phyloP scores from a whole-genome alignment of 64 coral and sea anemone species.

The Trachythela sp. region DNA sequence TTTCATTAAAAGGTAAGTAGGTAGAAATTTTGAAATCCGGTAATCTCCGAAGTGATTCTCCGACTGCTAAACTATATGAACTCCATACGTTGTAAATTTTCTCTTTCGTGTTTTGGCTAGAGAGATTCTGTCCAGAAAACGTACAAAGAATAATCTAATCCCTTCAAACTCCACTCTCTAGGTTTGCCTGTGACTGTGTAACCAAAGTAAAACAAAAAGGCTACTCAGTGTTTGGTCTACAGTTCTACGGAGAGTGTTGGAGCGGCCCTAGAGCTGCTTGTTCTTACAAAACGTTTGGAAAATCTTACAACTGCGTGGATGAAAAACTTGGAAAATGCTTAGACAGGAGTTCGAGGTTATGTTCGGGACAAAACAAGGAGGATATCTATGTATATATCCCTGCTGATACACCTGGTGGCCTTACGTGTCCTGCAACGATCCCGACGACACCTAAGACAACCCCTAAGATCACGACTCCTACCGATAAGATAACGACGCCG shows the following conservation, averaged over 20 bases:
- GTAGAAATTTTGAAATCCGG: not conserved
- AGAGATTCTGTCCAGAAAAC: no score
- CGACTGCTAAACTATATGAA: no score
- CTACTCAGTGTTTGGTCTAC: constrained; percentile 51
- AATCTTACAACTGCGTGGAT: constrained; percentile 6
- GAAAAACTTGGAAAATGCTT: not conserved
- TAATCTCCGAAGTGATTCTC: not conserved
- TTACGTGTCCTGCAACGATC: not conserved
- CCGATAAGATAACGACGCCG: not conserved
- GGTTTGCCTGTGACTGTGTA: constrained; percentile 34
- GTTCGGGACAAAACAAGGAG: not conserved
- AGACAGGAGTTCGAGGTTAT: not conserved
- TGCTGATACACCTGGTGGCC: not conserved
- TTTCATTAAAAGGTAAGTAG: not conserved
- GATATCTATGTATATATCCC: not conserved
- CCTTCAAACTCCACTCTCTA: no score
- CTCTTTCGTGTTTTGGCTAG: no score
- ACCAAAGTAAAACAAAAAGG: constrained; percentile 27
- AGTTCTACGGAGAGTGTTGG: constrained; percentile 76
- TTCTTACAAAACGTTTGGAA: constrained; percentile 46
- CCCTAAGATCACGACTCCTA: not conserved
- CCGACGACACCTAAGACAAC: not conserved
- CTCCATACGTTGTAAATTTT: no score
- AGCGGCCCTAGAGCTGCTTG: constrained; percentile 41
- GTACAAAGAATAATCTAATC: no score